Base-by-base conservation (phyloP, 2,888 invertebrate genomes). In the Trissolcus japonicus region DNA sequence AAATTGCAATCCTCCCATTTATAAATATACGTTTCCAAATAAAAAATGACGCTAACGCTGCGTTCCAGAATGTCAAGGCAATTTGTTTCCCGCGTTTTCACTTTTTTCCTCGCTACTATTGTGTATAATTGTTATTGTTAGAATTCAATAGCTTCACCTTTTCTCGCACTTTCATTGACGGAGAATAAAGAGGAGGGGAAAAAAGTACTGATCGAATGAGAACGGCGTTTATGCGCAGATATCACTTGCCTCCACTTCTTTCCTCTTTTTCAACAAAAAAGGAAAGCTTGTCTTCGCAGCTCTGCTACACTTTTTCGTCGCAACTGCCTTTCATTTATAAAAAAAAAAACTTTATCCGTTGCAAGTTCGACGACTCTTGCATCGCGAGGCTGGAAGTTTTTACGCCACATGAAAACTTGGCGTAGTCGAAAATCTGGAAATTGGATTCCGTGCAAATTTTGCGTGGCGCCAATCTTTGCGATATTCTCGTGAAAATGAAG, bases 371-470 rank as follows among this genome's bases (percentile, higher is more conserved):
- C 53, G 60, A 63, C 68, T 72, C 67, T 55, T 66, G 69, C 16
- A 63, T 78, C 69, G 74, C 66, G 73, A 2, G 62, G 63, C 55
- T 66, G 14, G 13, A 75, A 77, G 54, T 73, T 77, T 77, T 63
- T 68, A 62, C 68, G 61, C 77, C 60, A 55, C 59, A 51, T 48
- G 77, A 55, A 73, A 77, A 77, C 56, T 73, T 78, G 66, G 16
- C 69, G 57, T 65, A 69, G 68, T 78, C 78, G 78, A 78, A 77
- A 78, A 78, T 78, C 73, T 78, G 69, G 65, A 73, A 78, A 73
- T 78, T 78, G 78, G 69, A 78, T 78, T 78, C 61, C 61, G 73
- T 69, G 61, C 61, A 74, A 73, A 78, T 78, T 78, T 78, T 65
- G 57, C 69, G 73, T 78, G 69, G 68, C 65, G 67, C 73, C 73